Percentiles rank a stretch among this genome's conserved stretches.
These are phyloP conservation scores for Agrotis clavis DNA, from an alignment of 2,888 invertebrate species.

Conservation along the genomic window DNA sequence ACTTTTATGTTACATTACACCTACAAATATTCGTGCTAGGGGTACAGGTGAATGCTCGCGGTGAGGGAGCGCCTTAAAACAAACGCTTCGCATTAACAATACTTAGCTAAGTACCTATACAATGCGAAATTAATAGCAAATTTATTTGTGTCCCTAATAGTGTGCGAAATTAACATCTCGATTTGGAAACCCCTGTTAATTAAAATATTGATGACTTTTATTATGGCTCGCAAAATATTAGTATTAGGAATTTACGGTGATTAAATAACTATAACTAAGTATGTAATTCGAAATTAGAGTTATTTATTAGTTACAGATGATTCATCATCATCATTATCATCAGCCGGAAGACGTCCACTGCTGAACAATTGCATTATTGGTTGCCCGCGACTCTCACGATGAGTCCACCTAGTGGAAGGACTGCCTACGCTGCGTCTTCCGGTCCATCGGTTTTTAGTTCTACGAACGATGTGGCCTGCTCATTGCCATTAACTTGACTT, in stretches of 20 bases:
- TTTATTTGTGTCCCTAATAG: slow-evolving; percentile 8
- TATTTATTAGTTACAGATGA: slow-evolving; percentile 4
- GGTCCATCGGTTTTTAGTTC: too few species aligned
- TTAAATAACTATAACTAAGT: slow-evolving; percentile 4
- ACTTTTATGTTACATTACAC: too few species aligned
- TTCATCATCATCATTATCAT: not conserved
- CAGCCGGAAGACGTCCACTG: too few species aligned
- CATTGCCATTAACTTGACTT: too few species aligned
- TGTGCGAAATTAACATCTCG: not conserved
- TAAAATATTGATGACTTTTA: slow-evolving; percentile 6
- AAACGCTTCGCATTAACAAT: not conserved
- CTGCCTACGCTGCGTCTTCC: too few species aligned
- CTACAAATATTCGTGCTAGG: too few species aligned
- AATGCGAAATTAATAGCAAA: slow-evolving; percentile 16
- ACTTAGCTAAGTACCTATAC: not conserved
- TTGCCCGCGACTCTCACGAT: too few species aligned
- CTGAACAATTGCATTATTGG: too few species aligned
- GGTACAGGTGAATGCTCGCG: too few species aligned
- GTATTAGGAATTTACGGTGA: not conserved
- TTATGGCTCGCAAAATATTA: slow-evolving; percentile 5
- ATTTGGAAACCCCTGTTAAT: slow-evolving; percentile 1
- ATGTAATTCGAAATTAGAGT: slow-evolving; percentile 1
- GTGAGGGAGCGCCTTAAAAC: too few species aligned
- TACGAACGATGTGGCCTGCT: too few species aligned
- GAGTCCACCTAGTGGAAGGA: too few species aligned